phyloP scores from a whole-genome alignment of 2,888 invertebrate genomes.

The Chloromyia formosa region DNA sequence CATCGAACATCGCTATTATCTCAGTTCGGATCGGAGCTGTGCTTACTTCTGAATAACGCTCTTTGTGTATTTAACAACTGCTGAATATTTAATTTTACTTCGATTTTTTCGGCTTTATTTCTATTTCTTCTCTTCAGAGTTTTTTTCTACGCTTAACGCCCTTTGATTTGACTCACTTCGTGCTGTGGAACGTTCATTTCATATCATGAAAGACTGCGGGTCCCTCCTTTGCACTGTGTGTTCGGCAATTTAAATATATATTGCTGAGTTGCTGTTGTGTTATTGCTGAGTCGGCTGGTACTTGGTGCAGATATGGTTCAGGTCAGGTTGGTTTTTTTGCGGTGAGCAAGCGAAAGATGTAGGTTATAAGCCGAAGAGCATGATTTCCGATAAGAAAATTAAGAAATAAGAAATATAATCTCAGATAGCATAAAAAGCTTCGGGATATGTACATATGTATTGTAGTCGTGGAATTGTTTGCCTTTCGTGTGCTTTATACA shows the following conservation, averaged over 20 bases:
- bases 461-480: no score
- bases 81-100: slow-evolving; percentile 41
- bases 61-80: slow-evolving; percentile 40
- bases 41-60: slow-evolving; percentile 23
- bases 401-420: slow-evolving; percentile 26
- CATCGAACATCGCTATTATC: slow-evolving; percentile 7
- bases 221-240: background rate
- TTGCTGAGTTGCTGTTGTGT: slow-evolving; percentile 26
- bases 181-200: no score
- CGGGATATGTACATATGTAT: background rate
- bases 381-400: slow-evolving; percentile 17
- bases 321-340: background rate
- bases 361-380: background rate
- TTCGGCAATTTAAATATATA: slow-evolving; percentile 17
- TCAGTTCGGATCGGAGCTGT: background rate
- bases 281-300: no score
- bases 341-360: slow-evolving; percentile 2
- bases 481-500: no score
- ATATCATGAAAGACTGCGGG: no score
- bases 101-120: slow-evolving; percentile 26
- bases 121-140: background rate
- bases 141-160: background rate
- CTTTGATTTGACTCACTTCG: no score
- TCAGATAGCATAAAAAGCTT: background rate
- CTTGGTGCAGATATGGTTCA: no score